A percentile compares a stretch with the other conserved stretches of the same genome.
phyloP scores from a whole-genome alignment of 2,797 vertebrate species.

The Hybognathus amarus region DNA sequence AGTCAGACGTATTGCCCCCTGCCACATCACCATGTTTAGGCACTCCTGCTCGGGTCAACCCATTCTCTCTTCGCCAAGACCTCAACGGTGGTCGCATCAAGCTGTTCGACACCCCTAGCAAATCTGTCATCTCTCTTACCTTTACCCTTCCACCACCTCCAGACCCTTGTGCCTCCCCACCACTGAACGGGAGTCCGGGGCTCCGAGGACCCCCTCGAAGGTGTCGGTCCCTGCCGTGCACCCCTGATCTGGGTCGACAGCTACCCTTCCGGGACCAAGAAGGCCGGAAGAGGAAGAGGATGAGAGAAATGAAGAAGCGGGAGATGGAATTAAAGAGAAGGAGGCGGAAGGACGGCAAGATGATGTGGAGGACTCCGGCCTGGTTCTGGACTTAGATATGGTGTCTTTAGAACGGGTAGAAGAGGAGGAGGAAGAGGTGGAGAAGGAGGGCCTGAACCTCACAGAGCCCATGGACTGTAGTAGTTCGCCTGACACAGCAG shows the following conservation, averaged over 20 bases:
- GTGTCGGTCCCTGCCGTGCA: slow-evolving; percentile 82
- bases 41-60: slow-evolving; percentile 77
- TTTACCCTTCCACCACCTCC: slow-evolving; percentile 76
- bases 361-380: slow-evolving; percentile 57
- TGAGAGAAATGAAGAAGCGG: slow-evolving; percentile 26
- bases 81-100: slow-evolving; percentile 86
- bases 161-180: slow-evolving; percentile 65
- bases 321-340: background rate
- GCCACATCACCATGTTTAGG: slow-evolving; percentile 64
- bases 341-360: background rate
- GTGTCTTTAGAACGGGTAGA: slow-evolving; percentile 72
- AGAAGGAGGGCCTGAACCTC: slow-evolving; percentile 57
- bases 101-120: slow-evolving; percentile 84
- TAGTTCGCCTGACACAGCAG: slow-evolving; percentile 75
- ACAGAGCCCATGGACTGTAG: slow-evolving; percentile 82
- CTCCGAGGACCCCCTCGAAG: slow-evolving; percentile 67
- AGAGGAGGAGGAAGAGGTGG: slow-evolving; percentile 64
- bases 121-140: slow-evolving; percentile 79
- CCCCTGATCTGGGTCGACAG: slow-evolving; percentile 76
- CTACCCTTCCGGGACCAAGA: slow-evolving; percentile 50
- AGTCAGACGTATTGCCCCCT: slow-evolving; percentile 78
- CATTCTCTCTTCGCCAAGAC: slow-evolving; percentile 86
- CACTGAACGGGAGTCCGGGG: slow-evolving; percentile 59
- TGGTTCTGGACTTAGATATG: slow-evolving; percentile 72
- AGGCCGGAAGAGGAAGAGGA: slow-evolving; percentile 25